A percentile compares a stretch with the other conserved stretches of the same genome.
Conservation (phyloP, 2,113 vertebrate genomes). For the Lepus timidus region DNA sequence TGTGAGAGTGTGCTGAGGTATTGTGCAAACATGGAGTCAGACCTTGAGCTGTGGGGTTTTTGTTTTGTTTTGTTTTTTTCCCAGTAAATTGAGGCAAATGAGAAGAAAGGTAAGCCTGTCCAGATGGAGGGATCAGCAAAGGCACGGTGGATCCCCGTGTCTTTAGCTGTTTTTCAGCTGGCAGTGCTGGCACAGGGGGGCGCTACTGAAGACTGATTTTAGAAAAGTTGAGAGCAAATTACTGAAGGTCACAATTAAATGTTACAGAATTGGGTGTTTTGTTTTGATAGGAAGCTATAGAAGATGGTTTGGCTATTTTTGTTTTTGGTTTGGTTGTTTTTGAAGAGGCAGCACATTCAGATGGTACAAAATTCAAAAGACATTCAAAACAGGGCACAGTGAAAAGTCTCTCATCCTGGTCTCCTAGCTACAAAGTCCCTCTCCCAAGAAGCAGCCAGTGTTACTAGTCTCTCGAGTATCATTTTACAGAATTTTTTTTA, state of each 20-base stretch:
- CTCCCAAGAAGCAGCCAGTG: background rate
- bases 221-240: background rate
- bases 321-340: conserved; percentile 46
- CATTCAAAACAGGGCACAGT: background rate
- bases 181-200: background rate
- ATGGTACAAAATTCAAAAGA: conserved; percentile 19
- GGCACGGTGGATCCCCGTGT: background rate
- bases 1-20: background rate
- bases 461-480: background rate
- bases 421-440: conserved; percentile 13
- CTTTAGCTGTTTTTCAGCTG: background rate
- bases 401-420: background rate
- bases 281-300: conserved; percentile 21
- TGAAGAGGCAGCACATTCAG: conserved; percentile 34
- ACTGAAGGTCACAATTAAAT: background rate
- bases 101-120: background rate
- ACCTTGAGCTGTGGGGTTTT: background rate
- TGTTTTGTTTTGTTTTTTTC: background rate
- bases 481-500: conserved; percentile 38
- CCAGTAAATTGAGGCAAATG: background rate
- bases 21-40: background rate
- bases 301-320: conserved; percentile 33
- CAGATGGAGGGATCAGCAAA: background rate
- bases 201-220: background rate
- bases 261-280: background rate